Evolutionary conservation across 2,797 vertebrate genomes (phyloP), one percentile per base, ranked within the genome.

Genomic region (Triplophysa bombifrons): DNA sequence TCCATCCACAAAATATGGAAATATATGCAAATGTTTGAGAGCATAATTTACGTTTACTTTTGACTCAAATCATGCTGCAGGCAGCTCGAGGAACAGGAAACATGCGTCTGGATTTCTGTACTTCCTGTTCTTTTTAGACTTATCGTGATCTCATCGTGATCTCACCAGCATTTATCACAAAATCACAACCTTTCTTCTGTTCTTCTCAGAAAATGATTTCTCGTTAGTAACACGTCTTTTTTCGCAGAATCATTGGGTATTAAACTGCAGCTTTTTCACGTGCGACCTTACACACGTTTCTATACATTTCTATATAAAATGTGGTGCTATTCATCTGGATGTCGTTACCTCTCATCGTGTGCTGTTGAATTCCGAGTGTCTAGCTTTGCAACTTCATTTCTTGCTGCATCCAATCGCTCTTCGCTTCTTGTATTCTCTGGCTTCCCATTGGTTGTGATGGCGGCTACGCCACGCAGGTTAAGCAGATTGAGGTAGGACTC

Each of bases 401-500:
- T 79, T 0, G 67, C 13, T 14, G 88, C 86, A 61, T 92, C 89
- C 0, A 86, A 87, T 76, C 86, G 83, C 76, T 91, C 92, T 73
- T 90, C 88, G 74, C 16, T 74, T 16, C 89, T 88, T 22, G 71
- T 53, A 44, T 84, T 81, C 41, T 84, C 82, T 0, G 86, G 88
- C 0, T 88, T 84, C 34, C 90, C 88, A 7, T 93, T 92, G 85
- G 87, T 48, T 38, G 69, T 30, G 74, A 90, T 80, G 7, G 87
- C 60, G 58, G 87, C 80, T 71, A 81, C 65, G 65, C 83, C 81
- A 10, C 80, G 93, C 89, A 93, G 88, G 90, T 91, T 91, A 68
- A 94, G 34, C 55, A 94, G 93, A 89, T 93, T 93, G 88, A 95
- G 91, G 91, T 95, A 96, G 85, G 95, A 95, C 86, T 94, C 93